Evolutionary conservation across 2,113 vertebrate species (phyloP).

Genomic region (Notarius quadriscutis): DNA sequence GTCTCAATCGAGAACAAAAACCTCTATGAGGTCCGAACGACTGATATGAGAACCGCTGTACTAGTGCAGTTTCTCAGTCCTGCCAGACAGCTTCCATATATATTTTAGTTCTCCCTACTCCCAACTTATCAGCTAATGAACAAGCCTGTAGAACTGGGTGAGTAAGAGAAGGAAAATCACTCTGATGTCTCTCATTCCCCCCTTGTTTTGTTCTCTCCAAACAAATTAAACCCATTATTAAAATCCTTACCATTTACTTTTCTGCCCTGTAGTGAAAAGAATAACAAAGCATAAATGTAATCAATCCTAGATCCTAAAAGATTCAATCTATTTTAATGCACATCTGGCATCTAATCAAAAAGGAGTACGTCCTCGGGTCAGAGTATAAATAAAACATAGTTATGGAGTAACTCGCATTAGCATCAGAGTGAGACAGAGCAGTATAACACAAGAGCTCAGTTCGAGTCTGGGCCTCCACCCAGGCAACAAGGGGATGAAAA

Average conservation of each 20-base stretch:
- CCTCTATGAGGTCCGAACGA: not conserved
- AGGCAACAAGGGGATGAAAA: slow-evolving; percentile 36
- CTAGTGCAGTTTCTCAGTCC: not conserved
- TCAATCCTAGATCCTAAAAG: not conserved
- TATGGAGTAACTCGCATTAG: not conserved
- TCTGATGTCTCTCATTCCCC: not conserved
- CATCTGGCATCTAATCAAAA: slow-evolving; percentile 5
- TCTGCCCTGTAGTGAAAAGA: not conserved
- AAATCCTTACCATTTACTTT: not conserved
- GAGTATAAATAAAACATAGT: not conserved
- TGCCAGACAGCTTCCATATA: not conserved
- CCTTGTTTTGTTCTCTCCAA: not conserved
- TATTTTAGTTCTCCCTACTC: not conserved
- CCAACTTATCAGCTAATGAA: not conserved
- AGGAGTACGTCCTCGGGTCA: not conserved
- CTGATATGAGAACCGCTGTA: not conserved
- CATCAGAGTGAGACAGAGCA: slow-evolving; percentile 12
- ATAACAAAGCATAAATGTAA: not conserved
- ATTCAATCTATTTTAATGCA: not conserved
- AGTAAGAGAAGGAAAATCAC: not conserved
- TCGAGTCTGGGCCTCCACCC: slow-evolving; percentile 27
- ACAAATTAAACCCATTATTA: not conserved
- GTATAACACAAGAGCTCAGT: slow-evolving; percentile 1
- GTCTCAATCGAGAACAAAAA: not conserved
- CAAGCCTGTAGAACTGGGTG: not conserved